Evolutionary conservation across 2,113 vertebrate species (phyloP).

Genomic region (Amblyopsis rosae): DNA sequence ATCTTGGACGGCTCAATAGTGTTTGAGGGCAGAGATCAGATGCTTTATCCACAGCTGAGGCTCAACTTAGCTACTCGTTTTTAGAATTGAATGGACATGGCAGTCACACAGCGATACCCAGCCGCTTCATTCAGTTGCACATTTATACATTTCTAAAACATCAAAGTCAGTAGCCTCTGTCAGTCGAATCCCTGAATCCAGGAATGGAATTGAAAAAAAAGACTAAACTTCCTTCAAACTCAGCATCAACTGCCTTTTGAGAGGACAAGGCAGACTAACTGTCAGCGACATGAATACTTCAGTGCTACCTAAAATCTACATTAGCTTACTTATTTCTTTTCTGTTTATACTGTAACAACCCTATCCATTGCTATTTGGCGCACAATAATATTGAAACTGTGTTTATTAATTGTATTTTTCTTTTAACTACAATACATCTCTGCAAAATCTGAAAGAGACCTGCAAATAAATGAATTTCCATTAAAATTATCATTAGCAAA

Average conservation of each 20-base stretch:
- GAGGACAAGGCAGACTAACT: slow-evolving; percentile 30
- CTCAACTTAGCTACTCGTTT: slow-evolving; percentile 65
- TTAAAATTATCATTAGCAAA: slow-evolving; percentile 11
- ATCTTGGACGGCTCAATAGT: slow-evolving; percentile 27
- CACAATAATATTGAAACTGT: neutral
- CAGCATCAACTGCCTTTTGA: slow-evolving; percentile 46
- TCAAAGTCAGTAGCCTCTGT: slow-evolving; percentile 55
- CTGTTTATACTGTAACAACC: neutral
- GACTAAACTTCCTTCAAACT: slow-evolving; percentile 42
- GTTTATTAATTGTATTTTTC: neutral
- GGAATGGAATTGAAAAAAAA: slow-evolving; percentile 15
- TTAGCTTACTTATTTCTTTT: neutral
- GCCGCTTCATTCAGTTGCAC: slow-evolving; percentile 64
- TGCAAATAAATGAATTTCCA: slow-evolving; percentile 21
- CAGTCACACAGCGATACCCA: slow-evolving; percentile 66
- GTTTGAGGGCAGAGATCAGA: slow-evolving; percentile 54
- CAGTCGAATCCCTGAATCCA: slow-evolving; percentile 45
- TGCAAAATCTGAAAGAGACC: neutral
- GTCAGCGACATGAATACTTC: slow-evolving; percentile 50
- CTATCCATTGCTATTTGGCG: neutral
- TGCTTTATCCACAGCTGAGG: slow-evolving; percentile 55
- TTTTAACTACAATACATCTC: neutral
- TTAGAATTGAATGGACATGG: slow-evolving; percentile 65
- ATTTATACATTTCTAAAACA: slow-evolving; percentile 59
- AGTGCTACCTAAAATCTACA: slow-evolving; percentile 20